phyloP scores from a whole-genome alignment of 2,888 invertebrate species.

The Hypercompe scribonia region DNA sequence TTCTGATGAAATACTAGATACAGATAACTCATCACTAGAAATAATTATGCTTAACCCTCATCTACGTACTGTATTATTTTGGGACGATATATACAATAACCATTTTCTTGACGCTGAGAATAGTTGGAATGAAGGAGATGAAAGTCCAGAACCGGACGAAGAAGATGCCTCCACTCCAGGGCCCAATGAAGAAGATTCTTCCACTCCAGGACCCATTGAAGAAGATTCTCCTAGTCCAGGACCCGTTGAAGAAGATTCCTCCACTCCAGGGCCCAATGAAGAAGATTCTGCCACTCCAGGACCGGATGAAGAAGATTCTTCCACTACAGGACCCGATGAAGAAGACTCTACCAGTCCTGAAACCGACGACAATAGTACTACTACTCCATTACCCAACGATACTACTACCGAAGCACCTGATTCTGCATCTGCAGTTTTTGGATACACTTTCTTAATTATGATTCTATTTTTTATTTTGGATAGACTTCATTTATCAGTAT shows the following conservation, averaged over 20 bases:
- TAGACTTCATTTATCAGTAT: constrained; percentile 60
- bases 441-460: constrained; percentile 71
- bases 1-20: constrained; percentile 55
- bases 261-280: background rate
- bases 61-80: constrained; percentile 61
- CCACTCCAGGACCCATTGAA: too few relatives aligned
- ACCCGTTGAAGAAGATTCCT: constrained; percentile 48
- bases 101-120: constrained; percentile 72
- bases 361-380: constrained; percentile 9
- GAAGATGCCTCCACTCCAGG: constrained; percentile 16
- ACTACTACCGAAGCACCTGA: constrained; percentile 38
- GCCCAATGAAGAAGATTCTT: background rate
- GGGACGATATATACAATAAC: constrained; percentile 69
- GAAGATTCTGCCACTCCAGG: constrained; percentile 15
- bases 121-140: constrained; percentile 60
- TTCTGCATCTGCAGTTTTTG: constrained; percentile 69
- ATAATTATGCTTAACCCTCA: constrained; percentile 63
- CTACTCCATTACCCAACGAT: constrained; percentile 24
- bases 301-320: constrained; percentile 10
- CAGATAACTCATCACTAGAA: constrained; percentile 57
- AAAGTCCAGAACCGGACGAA: constrained; percentile 32
- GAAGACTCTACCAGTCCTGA: constrained; percentile 14
- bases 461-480: constrained; percentile 64
- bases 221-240: too few relatives aligned
- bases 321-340: too few relatives aligned